Evolutionary conservation across 2,797 vertebrate species (phyloP).

Genomic region (Decapterus maruadsi): DNA sequence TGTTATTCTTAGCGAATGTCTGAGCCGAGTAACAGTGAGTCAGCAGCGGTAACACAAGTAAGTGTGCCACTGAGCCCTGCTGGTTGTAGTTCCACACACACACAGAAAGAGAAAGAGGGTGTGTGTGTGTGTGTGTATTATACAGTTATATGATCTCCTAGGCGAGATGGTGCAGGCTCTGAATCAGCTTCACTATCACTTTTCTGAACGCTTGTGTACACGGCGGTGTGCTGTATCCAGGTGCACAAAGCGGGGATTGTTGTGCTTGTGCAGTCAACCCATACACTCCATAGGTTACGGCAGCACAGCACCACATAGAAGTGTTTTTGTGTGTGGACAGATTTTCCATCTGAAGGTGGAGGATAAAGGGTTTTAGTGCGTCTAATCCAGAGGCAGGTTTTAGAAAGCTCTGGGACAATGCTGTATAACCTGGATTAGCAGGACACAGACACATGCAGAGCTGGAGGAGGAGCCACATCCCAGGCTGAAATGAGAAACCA

Average conservation of each 20-base stretch:
- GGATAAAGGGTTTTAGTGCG: conserved; percentile 57
- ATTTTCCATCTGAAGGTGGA: conserved; percentile 36
- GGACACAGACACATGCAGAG: conserved; percentile 2
- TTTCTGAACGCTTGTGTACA: not conserved
- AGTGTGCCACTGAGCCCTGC: conserved; percentile 16
- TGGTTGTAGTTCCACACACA: not conserved
- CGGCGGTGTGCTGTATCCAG: conserved; percentile 6
- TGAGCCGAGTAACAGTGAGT: conserved; percentile 36
- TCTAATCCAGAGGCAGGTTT: conserved; percentile 59
- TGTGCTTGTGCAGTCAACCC: not conserved
- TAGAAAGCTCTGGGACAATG: conserved; percentile 24
- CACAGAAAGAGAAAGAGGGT: not conserved
- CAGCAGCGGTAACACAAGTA: conserved; percentile 23
- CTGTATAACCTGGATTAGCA: conserved; percentile 62
- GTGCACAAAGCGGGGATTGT: conserved; percentile 20
- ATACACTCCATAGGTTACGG: not conserved
- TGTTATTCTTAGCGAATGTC: conserved; percentile 21
- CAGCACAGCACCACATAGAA: not conserved
- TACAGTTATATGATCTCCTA: conserved; percentile 10
- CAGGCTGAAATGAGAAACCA: conserved; percentile 12
- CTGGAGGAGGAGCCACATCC: conserved; percentile 29
- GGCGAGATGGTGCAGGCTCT: conserved; percentile 5
- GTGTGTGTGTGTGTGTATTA: not conserved
- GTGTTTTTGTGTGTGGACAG: conserved; percentile 3
- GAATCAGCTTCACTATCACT: conserved; percentile 8